Evolutionary conservation across 2,113 vertebrate species (phyloP), one percentile per base, ranked within the genome.

Genomic region (Tupaia tana): DNA sequence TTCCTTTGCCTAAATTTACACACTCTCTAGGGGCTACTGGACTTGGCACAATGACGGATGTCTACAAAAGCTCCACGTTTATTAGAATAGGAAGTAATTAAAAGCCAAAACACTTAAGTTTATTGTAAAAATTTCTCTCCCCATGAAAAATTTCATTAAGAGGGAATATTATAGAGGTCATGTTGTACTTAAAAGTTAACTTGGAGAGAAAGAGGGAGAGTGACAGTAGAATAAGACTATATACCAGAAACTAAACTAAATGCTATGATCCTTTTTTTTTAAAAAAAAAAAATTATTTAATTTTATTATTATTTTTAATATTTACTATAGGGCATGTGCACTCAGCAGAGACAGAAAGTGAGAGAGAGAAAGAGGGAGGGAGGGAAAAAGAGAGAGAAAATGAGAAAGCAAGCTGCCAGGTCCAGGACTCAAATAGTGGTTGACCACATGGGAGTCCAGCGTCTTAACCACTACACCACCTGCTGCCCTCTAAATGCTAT

Each of bases 1-100:
- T 24, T 79, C 84, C 71, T 91, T 29, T 80, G 67, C 24, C 74
- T 86, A 86, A 87, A 96, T 94, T 95, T 95, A 85, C 34, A 95
- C 29, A 90, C 77, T 54, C 22, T 86, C 75, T 80, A 74, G 43
- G 73, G 56, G 25, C 56, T 77, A 58, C 31, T 90, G 13, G 52
- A 54, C 11, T 88, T 84, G 54, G 29, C 27, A 93, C 11, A 86
- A 77, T 18, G 97, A 92, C 2, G 1, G 22, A 67, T 79, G 54
- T 56, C 59, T 85, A 43, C 6, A 87, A 93, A 91, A 78, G 20
- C 18, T 75, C 31, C 81, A 58, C 73, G 20, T 75, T 92, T 93
- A 91, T 54, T 70, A 90, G n/a, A 85, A 74, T 52, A 92, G 71
- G 22, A 83, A 63, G n/a, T 74, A 92, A 97, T 93, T 90, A 93